Evolutionary conservation across 1,140 invertebrate genomes (phyloP).

Genomic region (Pristionchus pacificus): DNA sequence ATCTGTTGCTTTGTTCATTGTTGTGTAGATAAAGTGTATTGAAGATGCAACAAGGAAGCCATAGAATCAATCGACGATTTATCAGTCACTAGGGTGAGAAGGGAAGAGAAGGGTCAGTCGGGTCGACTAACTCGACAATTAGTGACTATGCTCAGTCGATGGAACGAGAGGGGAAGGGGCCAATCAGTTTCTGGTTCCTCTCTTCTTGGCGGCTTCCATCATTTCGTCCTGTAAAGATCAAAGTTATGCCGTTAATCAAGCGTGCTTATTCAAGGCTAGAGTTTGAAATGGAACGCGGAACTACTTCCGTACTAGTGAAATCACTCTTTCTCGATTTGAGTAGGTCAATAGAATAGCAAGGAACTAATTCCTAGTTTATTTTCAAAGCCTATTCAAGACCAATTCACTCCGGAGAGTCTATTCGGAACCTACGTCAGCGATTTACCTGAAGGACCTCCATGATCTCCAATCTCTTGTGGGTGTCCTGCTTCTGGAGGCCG

Average conservation of each 20-base stretch:
- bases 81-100: too few relatives aligned
- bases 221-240: conserved; percentile 49
- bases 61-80: too few relatives aligned
- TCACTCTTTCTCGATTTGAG: conserved; percentile 22
- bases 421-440: not conserved
- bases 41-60: too few relatives aligned
- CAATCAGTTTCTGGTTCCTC: conserved; percentile 40
- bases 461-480: conserved; percentile 12
- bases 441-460: conserved; percentile 13
- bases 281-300: conserved; percentile 8
- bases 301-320: not conserved
- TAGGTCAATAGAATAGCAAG: conserved; percentile 50
- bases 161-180: not conserved
- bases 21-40: too few relatives aligned
- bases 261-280: too few relatives aligned
- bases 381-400: conserved; percentile 41
- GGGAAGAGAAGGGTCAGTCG: too few relatives aligned
- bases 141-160: too few relatives aligned
- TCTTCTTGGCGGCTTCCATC: conserved; percentile 50
- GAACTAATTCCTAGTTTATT: too few relatives aligned
- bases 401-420: conserved; percentile 44
- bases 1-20: too few relatives aligned
- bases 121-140: too few relatives aligned
- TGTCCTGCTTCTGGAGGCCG: not conserved
- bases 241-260: too few relatives aligned